Conservation (phyloP, 2,888 invertebrate species). For the Artemia sinica region DNA sequence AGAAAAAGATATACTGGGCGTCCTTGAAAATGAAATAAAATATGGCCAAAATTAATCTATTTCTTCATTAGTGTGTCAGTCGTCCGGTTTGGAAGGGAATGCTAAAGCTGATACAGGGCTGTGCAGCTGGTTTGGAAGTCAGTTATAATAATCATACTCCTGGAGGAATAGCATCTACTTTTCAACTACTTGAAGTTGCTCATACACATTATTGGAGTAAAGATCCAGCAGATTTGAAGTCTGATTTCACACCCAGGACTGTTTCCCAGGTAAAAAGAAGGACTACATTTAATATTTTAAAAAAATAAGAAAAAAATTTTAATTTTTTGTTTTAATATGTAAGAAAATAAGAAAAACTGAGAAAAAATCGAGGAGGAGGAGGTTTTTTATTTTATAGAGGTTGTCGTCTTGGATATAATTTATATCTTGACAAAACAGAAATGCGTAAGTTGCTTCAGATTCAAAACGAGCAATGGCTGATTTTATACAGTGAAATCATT, state of each 20-base stretch:
- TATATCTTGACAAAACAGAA: too few species aligned
- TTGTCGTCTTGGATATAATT: too few species aligned
- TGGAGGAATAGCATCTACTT: slow-evolving; percentile 93
- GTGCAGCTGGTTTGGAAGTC: slow-evolving; percentile 73
- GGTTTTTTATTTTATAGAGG: too few species aligned
- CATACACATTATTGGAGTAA: slow-evolving; percentile 97
- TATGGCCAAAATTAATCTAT: not conserved
- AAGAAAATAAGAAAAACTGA: too few species aligned
- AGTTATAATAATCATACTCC: slow-evolving; percentile 82
- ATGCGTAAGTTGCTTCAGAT: too few species aligned
- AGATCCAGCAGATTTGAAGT: slow-evolving; percentile 44
- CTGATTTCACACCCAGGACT: slow-evolving; percentile 30
- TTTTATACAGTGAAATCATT: too few species aligned
- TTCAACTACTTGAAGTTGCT: slow-evolving; percentile 90
- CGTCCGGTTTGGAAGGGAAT: slow-evolving; percentile 91
- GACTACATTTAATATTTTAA: too few species aligned
- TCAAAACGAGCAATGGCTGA: too few species aligned
- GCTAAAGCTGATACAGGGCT: slow-evolving; percentile 73
- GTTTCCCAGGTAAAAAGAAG: slow-evolving; percentile 32
- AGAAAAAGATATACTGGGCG: too few species aligned
- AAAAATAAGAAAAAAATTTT: slow-evolving; percentile 30
- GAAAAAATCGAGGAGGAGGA: too few species aligned
- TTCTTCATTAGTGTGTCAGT: slow-evolving; percentile 51
- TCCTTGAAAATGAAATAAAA: too few species aligned
- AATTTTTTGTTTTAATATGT: slow-evolving; percentile 15